These are phyloP conservation scores for Entomobrya proxima DNA, from an alignment of 2,888 invertebrate species.

Conservation along the genomic window DNA sequence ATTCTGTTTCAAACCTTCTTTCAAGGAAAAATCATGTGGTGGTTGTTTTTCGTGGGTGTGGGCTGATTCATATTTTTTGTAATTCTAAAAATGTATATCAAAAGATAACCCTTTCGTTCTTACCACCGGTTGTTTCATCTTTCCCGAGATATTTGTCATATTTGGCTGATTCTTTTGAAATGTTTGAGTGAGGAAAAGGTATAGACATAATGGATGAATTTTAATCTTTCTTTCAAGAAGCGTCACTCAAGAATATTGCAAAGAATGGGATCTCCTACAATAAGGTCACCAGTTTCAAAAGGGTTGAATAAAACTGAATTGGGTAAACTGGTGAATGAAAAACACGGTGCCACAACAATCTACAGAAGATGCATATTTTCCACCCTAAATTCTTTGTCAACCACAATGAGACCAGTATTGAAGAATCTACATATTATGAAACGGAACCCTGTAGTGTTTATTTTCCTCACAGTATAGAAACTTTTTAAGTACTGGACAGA, in stretches of 20 bases:
- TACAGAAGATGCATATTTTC: not conserved
- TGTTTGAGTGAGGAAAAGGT: not conserved
- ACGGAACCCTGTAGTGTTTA: not conserved
- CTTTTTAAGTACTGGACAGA: conserved; percentile 21
- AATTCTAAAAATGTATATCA: not conserved
- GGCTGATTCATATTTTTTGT: not conserved
- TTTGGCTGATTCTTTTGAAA: conserved; percentile 23
- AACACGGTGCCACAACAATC: not conserved
- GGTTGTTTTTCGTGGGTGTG: not conserved
- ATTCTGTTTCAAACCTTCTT: not conserved
- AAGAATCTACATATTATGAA: not conserved
- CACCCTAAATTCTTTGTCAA: not conserved
- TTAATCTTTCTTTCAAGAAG: conserved; percentile 26
- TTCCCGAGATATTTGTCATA: conserved; percentile 42
- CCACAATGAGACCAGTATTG: conserved; percentile 4
- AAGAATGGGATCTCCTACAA: not conserved
- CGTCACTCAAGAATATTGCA: not conserved
- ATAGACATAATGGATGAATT: conserved; percentile 6
- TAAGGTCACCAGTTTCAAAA: conserved; percentile 24
- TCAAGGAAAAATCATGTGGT: not conserved
- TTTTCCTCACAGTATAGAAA: not conserved
- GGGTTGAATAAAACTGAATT: not conserved
- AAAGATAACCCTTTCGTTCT: conserved; percentile 19
- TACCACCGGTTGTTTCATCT: conserved; percentile 1
- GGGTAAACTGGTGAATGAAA: not conserved